phyloP scores from a whole-genome alignment of 2,888 invertebrate species.

The Allophyes oxyacanthae region DNA sequence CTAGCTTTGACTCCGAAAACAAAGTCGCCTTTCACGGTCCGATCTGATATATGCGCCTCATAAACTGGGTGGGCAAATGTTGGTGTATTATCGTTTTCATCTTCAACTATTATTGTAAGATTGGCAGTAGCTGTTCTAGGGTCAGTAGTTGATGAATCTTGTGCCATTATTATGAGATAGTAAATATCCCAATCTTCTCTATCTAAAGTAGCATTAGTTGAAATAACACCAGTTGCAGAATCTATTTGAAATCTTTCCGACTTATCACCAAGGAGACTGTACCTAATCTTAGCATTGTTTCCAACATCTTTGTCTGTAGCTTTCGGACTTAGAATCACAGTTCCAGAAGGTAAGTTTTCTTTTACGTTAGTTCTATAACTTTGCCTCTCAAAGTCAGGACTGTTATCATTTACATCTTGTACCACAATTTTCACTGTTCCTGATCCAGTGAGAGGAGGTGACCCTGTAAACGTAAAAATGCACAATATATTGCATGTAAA shows the following conservation, averaged over 20 bases:
- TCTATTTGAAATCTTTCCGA: conserved; percentile 95
- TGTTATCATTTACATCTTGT: conserved; percentile 98
- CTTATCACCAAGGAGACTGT: conserved; percentile 94
- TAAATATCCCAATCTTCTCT: conserved; percentile 94
- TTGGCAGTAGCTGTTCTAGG: conserved; percentile 95
- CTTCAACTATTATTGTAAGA: conserved; percentile 93
- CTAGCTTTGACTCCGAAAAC: conserved; percentile 96
- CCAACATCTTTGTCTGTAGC: conserved; percentile 96
- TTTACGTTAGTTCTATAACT: conserved; percentile 93
- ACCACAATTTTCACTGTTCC: conserved; percentile 97
- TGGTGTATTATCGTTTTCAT: conserved; percentile 96
- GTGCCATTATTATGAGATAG: conserved; percentile 95
- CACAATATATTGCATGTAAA: too few species aligned
- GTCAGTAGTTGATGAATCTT: conserved; percentile 96
- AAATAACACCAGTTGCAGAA: conserved; percentile 93
- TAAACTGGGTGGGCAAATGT: conserved; percentile 93
- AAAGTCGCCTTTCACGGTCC: conserved; percentile 94
- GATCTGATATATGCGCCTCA: conserved; percentile 95
- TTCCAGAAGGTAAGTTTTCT: conserved; percentile 95
- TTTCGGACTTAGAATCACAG: conserved; percentile 93
- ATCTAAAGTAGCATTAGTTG: conserved; percentile 92
- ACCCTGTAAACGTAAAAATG: conserved; percentile 90
- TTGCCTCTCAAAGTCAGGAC: conserved; percentile 95
- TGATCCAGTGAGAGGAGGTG: conserved; percentile 97
- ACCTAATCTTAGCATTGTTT: conserved; percentile 95